These are phyloP conservation scores for Scaptomyza pallida DNA, from an alignment of 1,140 invertebrate genomes.

Conservation along the genomic window DNA sequence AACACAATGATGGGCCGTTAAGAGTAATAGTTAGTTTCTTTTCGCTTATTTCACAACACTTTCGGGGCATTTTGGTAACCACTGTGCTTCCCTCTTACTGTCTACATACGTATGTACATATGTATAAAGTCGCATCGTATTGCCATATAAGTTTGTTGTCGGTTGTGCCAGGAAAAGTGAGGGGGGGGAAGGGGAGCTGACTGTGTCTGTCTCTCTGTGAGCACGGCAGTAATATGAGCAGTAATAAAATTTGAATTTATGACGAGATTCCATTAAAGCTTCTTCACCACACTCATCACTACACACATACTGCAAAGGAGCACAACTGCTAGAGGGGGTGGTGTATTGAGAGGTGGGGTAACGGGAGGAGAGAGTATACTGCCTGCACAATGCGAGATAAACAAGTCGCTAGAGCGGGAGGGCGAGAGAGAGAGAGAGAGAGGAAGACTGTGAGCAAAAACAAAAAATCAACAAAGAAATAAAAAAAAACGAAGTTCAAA, in stretches of 20 bases:
- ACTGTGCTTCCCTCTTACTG: conserved; percentile 23
- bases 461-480: conserved; percentile 34
- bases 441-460: conserved; percentile 59
- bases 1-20: no score
- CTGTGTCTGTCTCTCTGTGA: conserved; percentile 43
- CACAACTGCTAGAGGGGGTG: background rate
- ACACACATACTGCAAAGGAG: no score
- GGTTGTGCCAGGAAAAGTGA: background rate
- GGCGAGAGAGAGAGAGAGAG: conserved; percentile 25
- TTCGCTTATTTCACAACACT: conserved; percentile 17
- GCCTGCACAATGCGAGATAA: conserved; percentile 58
- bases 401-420: conserved; percentile 39
- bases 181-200: background rate
- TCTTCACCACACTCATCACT: conserved; percentile 70
- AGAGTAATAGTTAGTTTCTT: no score
- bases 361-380: conserved; percentile 51
- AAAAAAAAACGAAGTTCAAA: conserved; percentile 44
- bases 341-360: background rate
- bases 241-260: conserved; percentile 83
- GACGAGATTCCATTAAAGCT: conserved; percentile 83
- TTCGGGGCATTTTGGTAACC: conserved; percentile 31
- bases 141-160: conserved; percentile 62
- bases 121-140: conserved; percentile 28
- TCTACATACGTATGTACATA: background rate
- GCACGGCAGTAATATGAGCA: conserved; percentile 76